A percentile compares a stretch with the other conserved stretches of the same genome.
Conservation (phyloP, 2,797 vertebrate species). For the Microctenopoma stevenorrisi region DNA sequence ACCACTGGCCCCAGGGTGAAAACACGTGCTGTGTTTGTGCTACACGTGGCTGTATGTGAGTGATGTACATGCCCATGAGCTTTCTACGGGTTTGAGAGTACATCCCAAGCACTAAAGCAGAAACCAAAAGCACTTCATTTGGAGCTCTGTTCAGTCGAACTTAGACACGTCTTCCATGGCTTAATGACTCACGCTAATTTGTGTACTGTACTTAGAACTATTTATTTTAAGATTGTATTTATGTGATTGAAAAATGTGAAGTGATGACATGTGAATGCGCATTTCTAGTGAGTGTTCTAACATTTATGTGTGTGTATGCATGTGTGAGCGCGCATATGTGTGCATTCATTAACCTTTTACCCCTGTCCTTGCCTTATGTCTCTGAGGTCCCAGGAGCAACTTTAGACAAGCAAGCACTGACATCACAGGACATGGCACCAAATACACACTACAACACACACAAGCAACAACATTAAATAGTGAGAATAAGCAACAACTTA, state of each 20-base stretch:
- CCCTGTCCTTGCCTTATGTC: constrained; percentile 76
- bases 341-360: constrained; percentile 76
- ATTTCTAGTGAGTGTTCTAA: constrained; percentile 40
- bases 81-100: constrained; percentile 8
- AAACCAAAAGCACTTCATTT: constrained; percentile 10
- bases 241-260: constrained; percentile 29
- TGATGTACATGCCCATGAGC: background rate
- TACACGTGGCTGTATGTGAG: constrained; percentile 37
- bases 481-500: constrained; percentile 23
- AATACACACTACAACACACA: constrained; percentile 19
- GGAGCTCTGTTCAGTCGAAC: constrained; percentile 9
- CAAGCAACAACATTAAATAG: constrained; percentile 1
- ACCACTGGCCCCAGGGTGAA: constrained; percentile 34
- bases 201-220: background rate
- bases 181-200: constrained; percentile 13
- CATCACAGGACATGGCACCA: constrained; percentile 45
- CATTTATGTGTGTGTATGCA: constrained; percentile 16
- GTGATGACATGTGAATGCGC: constrained; percentile 31
- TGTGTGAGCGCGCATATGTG: constrained; percentile 31
- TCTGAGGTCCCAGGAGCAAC: constrained; percentile 61
- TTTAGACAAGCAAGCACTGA: constrained; percentile 51
- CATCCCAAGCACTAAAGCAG: constrained; percentile 22
- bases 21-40: constrained; percentile 37
- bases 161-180: constrained; percentile 1
- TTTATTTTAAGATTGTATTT: constrained; percentile 1